phyloP scores from a whole-genome alignment of 2,113 vertebrate genomes.

The Cryptotis parvus region DNA sequence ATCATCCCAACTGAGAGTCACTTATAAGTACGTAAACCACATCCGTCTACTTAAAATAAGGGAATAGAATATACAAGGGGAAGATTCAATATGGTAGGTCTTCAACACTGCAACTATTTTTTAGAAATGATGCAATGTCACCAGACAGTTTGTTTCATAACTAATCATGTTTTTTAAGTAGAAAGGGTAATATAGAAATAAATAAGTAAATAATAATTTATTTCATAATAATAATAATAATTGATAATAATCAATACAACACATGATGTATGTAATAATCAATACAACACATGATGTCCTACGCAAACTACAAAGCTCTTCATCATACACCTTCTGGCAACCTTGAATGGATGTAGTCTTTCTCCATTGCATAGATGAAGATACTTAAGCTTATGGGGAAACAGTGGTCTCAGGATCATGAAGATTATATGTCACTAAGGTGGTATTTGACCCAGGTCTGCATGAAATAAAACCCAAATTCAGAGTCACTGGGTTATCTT shows the following conservation, averaged over 20 bases:
- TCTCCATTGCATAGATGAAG: neutral
- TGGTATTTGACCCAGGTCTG: neutral
- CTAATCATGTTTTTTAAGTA: neutral
- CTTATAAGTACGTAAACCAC: neutral
- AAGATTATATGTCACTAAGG: neutral
- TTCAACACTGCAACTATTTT: neutral
- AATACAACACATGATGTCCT: too few relatives aligned
- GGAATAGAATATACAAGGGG: neutral
- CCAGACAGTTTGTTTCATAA: too few relatives aligned
- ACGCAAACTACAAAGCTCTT: neutral
- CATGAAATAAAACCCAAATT: neutral
- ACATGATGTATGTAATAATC: too few relatives aligned
- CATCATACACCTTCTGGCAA: neutral
- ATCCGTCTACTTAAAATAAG: too few relatives aligned
- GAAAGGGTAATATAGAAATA: neutral
- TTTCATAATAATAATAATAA: too few relatives aligned
- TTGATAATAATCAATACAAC: too few relatives aligned
- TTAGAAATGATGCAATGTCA: conserved; percentile 2
- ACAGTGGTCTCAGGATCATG: neutral
- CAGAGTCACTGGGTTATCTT: neutral
- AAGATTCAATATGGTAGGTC: neutral
- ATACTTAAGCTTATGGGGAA: neutral
- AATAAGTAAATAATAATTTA: too few relatives aligned
- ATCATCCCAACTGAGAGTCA: neutral
- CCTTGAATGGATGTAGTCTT: neutral